Base-by-base conservation (phyloP, 2,888 invertebrate genomes). In the Cosmia pyralina region DNA sequence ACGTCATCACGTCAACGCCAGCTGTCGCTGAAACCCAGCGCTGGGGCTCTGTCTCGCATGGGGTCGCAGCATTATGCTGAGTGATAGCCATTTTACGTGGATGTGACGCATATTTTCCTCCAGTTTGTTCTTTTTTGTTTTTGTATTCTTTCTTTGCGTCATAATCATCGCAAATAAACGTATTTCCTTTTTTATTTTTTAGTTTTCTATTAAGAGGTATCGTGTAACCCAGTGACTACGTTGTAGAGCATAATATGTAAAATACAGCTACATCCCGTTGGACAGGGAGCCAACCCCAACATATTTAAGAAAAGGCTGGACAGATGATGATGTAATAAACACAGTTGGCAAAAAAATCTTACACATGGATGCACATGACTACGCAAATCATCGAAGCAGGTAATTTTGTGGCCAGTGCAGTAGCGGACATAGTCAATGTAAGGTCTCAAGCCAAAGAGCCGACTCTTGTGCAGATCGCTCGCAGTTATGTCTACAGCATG, bases 341-440 rank as follows among this genome's bases (percentile, higher is more conserved):
- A 68, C 1, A 70, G 38, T 11, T 1, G 10, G 1, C 2, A 48
- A n/a, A 73, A 57, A n/a, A 2, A 10, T 48, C 76, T 83, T 85
- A 91, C 91, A 69, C 89, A 89, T 10, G 80, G 76, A 57, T 87
- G 84, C 17, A 98, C 98, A 34, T 97, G 97, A 57, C 97, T 97
- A 71, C 97, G 97, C 85, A 98, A 96, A 86, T 97, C 98, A 46
- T 97, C 97, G 88, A 97, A 98, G 28, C 95, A 96, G 65, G 97
- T 96, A 0, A 97, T 97, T 48, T 96, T 96, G 7, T 97, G 97
- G 62, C 78, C 72, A 1, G 98, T 98, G 86, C 98, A 98, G 95
- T 97, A 97, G 91, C 98, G 97, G 79, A 98, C 97, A 93, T 97
- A 98, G 89, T 98, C 97, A 97, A 98, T 97, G 92, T 98, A 98